Percentiles rank a stretch among this genome's conserved stretches.
Evolutionary conservation across 2,797 vertebrate species (phyloP).

Genomic region (Amblyopsis hoosieri): DNA sequence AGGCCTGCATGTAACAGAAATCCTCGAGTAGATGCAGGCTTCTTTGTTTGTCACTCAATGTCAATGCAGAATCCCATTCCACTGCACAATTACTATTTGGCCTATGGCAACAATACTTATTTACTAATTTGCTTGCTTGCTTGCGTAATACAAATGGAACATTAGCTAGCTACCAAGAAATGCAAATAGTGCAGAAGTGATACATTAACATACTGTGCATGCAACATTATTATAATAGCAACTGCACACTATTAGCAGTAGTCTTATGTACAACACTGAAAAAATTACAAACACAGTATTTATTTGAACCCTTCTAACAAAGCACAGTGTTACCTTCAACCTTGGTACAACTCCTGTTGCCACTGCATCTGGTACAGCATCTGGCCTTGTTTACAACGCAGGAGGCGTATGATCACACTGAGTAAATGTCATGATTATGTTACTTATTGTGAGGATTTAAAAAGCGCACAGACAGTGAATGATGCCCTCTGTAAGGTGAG

Average conservation of each 20-base stretch:
- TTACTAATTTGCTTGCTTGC: background rate
- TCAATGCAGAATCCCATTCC: too few species aligned
- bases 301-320: conserved; percentile 43
- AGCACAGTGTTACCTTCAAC: conserved; percentile 61
- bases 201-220: conserved; percentile 14
- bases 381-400: conserved; percentile 67
- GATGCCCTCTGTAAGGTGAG: conserved; percentile 55
- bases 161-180: conserved; percentile 2
- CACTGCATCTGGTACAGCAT: conserved; percentile 66
- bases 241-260: conserved; percentile 15
- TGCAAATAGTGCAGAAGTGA: conserved; percentile 11
- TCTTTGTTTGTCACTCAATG: too few species aligned
- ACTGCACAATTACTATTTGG: too few species aligned
- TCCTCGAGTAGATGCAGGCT: too few species aligned
- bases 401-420: conserved; percentile 63
- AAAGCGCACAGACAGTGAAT: conserved; percentile 23
- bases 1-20: too few species aligned
- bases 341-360: conserved; percentile 52
- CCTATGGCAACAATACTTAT: too few species aligned
- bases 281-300: conserved; percentile 21
- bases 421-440: conserved; percentile 70
- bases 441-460: conserved; percentile 48
- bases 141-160: background rate
- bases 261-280: background rate
- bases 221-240: conserved; percentile 2